Conservation (phyloP, 2,113 vertebrate genomes). For the Hyaena hyaena region DNA sequence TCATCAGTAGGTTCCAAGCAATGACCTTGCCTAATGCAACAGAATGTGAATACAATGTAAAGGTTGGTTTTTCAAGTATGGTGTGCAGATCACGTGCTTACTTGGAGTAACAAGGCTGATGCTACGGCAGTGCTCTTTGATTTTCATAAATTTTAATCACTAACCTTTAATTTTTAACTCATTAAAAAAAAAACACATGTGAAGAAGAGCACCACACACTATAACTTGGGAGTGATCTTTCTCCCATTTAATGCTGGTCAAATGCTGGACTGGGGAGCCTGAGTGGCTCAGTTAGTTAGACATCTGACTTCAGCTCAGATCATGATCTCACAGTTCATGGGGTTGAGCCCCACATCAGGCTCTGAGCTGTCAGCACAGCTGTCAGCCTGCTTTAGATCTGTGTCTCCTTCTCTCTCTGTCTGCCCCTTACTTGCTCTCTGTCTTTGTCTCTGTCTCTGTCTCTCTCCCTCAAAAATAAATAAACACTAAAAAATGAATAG, state of each 20-base stretch:
- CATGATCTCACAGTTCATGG: too few relatives aligned
- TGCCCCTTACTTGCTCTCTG: too few relatives aligned
- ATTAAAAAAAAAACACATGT: not conserved
- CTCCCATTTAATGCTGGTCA: not conserved
- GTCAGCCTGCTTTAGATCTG: too few relatives aligned
- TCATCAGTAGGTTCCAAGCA: not conserved
- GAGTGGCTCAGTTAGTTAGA: too few relatives aligned
- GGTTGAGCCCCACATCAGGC: too few relatives aligned
- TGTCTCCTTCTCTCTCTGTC: too few relatives aligned
- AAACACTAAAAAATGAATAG: too few relatives aligned
- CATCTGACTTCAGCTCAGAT: too few relatives aligned
- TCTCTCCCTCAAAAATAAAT: too few relatives aligned
- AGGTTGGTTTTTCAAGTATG: not conserved
- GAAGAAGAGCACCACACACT: not conserved
- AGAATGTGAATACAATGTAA: not conserved
- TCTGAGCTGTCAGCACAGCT: too few relatives aligned
- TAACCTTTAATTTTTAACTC: not conserved
- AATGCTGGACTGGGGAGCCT: not conserved
- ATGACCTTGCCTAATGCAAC: not conserved
- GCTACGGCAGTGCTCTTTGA: not conserved
- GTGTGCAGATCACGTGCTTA: not conserved
- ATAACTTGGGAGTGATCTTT: not conserved
- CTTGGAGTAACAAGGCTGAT: not conserved
- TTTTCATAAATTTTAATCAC: not conserved
- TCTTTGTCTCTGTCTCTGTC: too few relatives aligned